Evolutionary conservation across 1,140 invertebrate genomes (phyloP).

Genomic region (Venturia canescens): DNA sequence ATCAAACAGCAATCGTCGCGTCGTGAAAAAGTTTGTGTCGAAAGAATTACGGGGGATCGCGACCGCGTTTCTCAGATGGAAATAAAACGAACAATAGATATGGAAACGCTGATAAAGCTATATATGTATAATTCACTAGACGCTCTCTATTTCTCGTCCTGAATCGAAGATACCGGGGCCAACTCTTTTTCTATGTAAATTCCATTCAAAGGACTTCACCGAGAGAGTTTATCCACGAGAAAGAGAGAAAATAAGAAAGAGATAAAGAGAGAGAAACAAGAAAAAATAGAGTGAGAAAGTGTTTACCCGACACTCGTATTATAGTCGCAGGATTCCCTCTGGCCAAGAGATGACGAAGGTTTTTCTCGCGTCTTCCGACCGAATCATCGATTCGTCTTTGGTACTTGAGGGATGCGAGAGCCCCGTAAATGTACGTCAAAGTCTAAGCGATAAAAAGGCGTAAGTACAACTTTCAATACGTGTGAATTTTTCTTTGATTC

Average conservation of each 20-base stretch:
- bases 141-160: conserved; percentile 23
- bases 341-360: neutral
- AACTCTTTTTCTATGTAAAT: conserved; percentile 48
- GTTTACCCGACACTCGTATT: conserved; percentile 45
- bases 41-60: too few species aligned
- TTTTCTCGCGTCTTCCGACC: conserved; percentile 19
- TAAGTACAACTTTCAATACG: neutral
- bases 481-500: neutral
- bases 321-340: conserved; percentile 10
- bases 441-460: neutral
- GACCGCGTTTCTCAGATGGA: too few species aligned
- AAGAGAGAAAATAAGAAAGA: neutral
- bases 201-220: conserved; percentile 32
- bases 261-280: neutral
- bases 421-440: neutral
- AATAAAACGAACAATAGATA: conserved; percentile 19
- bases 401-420: neutral
- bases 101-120: neutral
- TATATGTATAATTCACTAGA: neutral
- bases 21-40: too few species aligned
- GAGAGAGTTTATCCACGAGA: conserved; percentile 30
- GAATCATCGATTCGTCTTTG: conserved; percentile 30
- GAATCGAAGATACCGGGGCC: conserved; percentile 37
- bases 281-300: conserved; percentile 27
- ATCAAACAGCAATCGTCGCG: too few species aligned